Evolutionary conservation across 2,888 invertebrate species (phyloP).

Genomic region (Blomia tropicalis): DNA sequence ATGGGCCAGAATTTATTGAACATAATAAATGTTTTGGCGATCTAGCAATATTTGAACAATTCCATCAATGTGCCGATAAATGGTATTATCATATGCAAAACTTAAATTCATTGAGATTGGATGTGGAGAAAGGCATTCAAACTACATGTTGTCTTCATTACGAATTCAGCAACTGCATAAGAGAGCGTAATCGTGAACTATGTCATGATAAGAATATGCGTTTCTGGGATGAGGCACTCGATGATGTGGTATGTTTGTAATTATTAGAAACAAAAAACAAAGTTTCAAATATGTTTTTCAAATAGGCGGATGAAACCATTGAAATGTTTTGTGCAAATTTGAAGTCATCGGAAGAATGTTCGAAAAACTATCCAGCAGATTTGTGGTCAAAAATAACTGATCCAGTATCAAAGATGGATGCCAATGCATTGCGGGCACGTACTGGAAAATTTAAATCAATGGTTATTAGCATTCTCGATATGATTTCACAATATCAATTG

Average conservation of each 20-base stretch:
- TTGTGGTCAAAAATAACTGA: background rate
- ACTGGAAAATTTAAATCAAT: background rate
- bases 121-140: background rate
- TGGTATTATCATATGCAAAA: background rate
- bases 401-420: background rate
- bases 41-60: background rate
- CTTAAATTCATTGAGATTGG: background rate
- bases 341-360: background rate
- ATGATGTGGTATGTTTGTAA: too few relatives aligned
- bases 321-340: background rate
- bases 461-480: background rate
- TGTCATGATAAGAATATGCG: background rate
- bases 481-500: background rate
- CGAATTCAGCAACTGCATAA: background rate
- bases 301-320: background rate
- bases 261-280: too few relatives aligned
- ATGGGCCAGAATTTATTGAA: background rate
- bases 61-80: background rate
- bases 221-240: background rate
- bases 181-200: background rate
- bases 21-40: background rate
- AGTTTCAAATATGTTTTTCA: background rate
- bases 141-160: background rate
- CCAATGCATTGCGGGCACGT: background rate
- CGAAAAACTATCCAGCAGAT: background rate